phyloP scores from a whole-genome alignment of 2,113 vertebrate genomes.

The Poeciliopsis prolifica region DNA sequence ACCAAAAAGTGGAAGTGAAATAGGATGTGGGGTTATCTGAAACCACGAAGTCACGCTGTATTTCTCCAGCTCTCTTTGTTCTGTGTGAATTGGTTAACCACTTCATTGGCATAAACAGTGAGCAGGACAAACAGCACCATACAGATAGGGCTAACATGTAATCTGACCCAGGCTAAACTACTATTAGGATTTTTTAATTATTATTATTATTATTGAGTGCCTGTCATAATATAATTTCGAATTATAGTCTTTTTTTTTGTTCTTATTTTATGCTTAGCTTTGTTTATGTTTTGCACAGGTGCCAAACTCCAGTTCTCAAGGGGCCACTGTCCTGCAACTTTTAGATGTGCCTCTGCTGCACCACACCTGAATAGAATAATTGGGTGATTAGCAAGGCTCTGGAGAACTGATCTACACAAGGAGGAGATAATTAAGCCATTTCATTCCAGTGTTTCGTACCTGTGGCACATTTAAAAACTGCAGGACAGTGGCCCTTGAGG shows the following conservation, averaged over 20 bases:
- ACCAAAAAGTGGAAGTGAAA: constrained; percentile 21
- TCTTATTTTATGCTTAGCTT: not conserved
- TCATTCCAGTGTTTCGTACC: no score
- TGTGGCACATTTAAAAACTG: no score
- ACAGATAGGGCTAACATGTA: not conserved
- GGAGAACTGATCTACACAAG: no score
- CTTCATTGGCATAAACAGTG: constrained; percentile 20
- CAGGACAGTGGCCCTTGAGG: no score
- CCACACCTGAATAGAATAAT: no score
- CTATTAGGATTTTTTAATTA: not conserved
- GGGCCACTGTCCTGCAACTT: no score
- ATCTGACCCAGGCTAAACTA: not conserved
- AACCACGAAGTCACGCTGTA: not conserved
- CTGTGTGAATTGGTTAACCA: constrained; percentile 38
- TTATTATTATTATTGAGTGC: not conserved
- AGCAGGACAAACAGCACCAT: not conserved
- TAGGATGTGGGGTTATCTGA: constrained; percentile 26
- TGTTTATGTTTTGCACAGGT: not conserved
- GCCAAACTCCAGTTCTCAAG: no score
- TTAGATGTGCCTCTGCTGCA: no score
- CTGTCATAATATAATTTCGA: no score
- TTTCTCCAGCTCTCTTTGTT: constrained; percentile 33
- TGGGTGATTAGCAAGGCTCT: no score
- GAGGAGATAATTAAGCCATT: no score
- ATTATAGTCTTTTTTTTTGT: not conserved